Percentiles rank a stretch among this genome's conserved stretches.
Evolutionary conservation across 2,888 invertebrate species (phyloP).

Genomic region (Sabellastarte sp.): DNA sequence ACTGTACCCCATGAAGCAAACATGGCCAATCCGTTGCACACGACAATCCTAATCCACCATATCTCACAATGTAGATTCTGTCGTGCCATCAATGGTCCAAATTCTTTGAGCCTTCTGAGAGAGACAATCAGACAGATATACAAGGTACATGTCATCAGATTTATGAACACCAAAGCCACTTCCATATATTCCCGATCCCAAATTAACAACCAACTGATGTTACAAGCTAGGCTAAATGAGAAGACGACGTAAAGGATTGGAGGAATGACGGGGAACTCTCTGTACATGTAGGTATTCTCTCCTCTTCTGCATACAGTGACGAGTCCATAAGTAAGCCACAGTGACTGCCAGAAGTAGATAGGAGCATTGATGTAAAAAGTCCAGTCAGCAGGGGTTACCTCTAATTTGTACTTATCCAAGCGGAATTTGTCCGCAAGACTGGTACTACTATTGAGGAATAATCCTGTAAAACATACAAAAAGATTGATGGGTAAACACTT

Average conservation of each 20-base stretch:
- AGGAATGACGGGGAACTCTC: slow-evolving; percentile 37
- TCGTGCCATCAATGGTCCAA: slow-evolving; percentile 30
- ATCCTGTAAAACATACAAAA: slow-evolving; percentile 28
- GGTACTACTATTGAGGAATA: slow-evolving; percentile 38
- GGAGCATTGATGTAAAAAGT: slow-evolving; percentile 44
- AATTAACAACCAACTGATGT: slow-evolving; percentile 46
- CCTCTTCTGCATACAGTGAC: slow-evolving; percentile 37
- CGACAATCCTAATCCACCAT: slow-evolving; percentile 45
- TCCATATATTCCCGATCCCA: slow-evolving; percentile 43
- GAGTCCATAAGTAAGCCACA: slow-evolving; percentile 44
- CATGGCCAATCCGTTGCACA: slow-evolving; percentile 52
- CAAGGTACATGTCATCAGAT: slow-evolving; percentile 27
- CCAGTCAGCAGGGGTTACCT: slow-evolving; percentile 50
- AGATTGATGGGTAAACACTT: too few species aligned
- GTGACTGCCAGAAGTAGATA: slow-evolving; percentile 47
- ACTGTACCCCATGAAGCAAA: slow-evolving; percentile 50
- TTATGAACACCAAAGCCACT: slow-evolving; percentile 30
- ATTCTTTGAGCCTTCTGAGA: slow-evolving; percentile 34
- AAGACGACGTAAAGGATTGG: slow-evolving; percentile 36
- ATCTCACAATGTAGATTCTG: slow-evolving; percentile 36
- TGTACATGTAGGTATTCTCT: slow-evolving; percentile 38
- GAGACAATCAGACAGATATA: slow-evolving; percentile 39
- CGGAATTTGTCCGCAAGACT: slow-evolving; percentile 40
- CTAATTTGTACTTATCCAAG: slow-evolving; percentile 30
- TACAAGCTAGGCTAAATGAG: slow-evolving; percentile 35